Conservation (phyloP, 2,888 invertebrate species). For the Yponomeuta plumbellus region DNA sequence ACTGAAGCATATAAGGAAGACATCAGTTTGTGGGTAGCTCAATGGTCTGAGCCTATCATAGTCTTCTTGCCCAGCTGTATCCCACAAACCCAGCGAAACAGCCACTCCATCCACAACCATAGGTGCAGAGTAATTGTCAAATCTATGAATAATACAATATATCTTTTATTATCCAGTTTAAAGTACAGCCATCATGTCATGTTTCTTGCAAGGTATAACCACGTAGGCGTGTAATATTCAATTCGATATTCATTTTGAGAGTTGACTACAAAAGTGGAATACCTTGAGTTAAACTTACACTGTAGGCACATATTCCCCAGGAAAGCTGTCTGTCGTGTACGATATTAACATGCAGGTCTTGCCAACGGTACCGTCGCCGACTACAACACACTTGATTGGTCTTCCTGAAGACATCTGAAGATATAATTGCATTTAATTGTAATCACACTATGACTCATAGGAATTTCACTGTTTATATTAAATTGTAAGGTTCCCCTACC, state of each 20-base stretch:
- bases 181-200: neutral
- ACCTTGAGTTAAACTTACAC: conserved; percentile 80
- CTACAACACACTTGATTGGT: conserved; percentile 94
- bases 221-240: neutral
- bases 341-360: conserved; percentile 97
- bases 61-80: conserved; percentile 98
- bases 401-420: conserved; percentile 91
- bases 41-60: conserved; percentile 97
- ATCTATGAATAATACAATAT: conserved; percentile 74
- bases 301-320: conserved; percentile 95
- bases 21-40: conserved; percentile 99
- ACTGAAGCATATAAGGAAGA: conserved; percentile 99
- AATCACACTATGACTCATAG: conserved; percentile 57
- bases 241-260: neutral
- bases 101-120: conserved; percentile 99
- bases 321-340: conserved; percentile 94
- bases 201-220: neutral
- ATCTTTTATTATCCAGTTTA: neutral
- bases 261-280: neutral
- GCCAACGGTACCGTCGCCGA: conserved; percentile 95
- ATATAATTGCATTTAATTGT: neutral
- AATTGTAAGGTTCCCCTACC: neutral
- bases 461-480: neutral
- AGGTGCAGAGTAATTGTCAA: conserved; percentile 99
- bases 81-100: conserved; percentile 97